A percentile compares a stretch with the other conserved stretches of the same genome.
Conservation (phyloP, 2,797 vertebrate genomes). For the Acestrorhynchus altus region DNA sequence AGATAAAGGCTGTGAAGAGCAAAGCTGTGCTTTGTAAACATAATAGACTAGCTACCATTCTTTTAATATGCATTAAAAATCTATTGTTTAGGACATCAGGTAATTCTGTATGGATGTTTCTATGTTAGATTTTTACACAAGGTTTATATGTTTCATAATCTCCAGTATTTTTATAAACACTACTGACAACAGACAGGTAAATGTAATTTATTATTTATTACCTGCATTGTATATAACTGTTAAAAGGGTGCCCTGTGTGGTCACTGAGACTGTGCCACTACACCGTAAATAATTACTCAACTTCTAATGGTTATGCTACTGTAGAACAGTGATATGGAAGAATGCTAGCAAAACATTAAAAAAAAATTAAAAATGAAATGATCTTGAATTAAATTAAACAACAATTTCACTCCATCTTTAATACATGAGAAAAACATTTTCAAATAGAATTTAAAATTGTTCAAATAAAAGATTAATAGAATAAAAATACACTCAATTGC, state of each 20-base stretch:
- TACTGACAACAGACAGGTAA: constrained; percentile 34
- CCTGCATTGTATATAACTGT: constrained; percentile 36
- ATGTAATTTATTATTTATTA: constrained; percentile 58
- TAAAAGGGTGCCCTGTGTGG: neutral
- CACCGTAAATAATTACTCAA: constrained; percentile 11
- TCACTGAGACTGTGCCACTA: neutral
- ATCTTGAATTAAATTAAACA: neutral
- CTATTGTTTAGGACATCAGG: neutral
- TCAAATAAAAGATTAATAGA: constrained; percentile 7
- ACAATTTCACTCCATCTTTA: neutral
- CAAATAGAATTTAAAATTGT: constrained; percentile 16
- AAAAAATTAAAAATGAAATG: neutral
- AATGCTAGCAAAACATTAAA: neutral
- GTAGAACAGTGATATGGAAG: neutral
- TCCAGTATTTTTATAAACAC: constrained; percentile 25
- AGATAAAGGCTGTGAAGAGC: neutral
- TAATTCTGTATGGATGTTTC: neutral
- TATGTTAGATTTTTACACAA: neutral
- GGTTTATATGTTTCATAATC: constrained; percentile 5
- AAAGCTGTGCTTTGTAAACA: constrained; percentile 30
- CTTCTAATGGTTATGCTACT: neutral
- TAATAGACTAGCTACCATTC: neutral
- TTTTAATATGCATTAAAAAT: neutral
- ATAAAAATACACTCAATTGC: constrained; percentile 28
- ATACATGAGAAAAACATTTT: constrained; percentile 7